phyloP scores from a whole-genome alignment of 1,140 invertebrate species.

The Solenopsis fugax region DNA sequence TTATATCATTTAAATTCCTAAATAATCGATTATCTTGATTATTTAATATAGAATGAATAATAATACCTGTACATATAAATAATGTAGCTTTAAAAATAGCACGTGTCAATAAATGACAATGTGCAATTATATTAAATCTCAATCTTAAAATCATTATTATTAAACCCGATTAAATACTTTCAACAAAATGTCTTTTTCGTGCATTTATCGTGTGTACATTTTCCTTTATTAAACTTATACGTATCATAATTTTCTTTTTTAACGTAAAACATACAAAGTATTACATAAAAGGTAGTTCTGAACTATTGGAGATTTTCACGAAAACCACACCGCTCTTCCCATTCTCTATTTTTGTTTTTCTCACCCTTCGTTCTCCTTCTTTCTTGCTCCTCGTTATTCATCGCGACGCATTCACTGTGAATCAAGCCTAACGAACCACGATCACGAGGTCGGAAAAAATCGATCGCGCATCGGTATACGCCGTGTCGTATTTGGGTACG shows the following conservation, averaged over 20 bases:
- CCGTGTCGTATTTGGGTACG: conserved; percentile 42
- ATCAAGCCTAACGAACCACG: conserved; percentile 30
- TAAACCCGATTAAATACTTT: too few species aligned
- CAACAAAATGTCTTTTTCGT: too few species aligned
- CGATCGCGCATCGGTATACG: conserved; percentile 46
- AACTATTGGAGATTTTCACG: conserved; percentile 9
- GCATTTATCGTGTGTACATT: neutral
- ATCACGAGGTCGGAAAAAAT: conserved; percentile 46
- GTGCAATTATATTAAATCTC: too few species aligned
- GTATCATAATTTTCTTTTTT: neutral
- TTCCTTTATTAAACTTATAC: neutral
- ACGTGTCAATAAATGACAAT: too few species aligned
- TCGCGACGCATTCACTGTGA: conserved; percentile 7
- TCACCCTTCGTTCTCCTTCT: neutral
- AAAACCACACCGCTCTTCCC: conserved; percentile 14
- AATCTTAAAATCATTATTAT: too few species aligned
- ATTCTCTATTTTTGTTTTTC: conserved; percentile 22
- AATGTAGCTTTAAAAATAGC: too few species aligned
- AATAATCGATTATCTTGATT: too few species aligned
- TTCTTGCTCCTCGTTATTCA: neutral
- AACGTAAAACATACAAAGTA: neutral
- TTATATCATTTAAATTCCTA: too few species aligned
- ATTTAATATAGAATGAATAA: too few species aligned
- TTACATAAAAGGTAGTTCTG: conserved; percentile 17
- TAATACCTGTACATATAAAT: too few species aligned